Base-by-base conservation (phyloP, 2,797 vertebrate species). In the Ctenochaetus hawaiiensis region DNA sequence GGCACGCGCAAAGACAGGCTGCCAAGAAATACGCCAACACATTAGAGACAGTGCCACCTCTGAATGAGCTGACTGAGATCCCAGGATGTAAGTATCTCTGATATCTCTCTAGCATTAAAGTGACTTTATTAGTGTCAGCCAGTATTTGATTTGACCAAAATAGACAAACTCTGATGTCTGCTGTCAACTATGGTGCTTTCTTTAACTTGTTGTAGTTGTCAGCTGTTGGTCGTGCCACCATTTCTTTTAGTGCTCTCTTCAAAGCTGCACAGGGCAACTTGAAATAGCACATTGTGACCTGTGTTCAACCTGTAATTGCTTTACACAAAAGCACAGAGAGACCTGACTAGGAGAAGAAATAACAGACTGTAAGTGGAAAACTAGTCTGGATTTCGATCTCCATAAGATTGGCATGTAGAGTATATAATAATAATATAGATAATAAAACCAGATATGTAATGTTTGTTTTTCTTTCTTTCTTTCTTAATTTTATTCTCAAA, bases 1-100 rank as follows among this genome's bases (percentile, higher is more conserved):
- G 98, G 0, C 95, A 96, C 0, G 94, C 94, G 0, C 97, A 99
- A 80, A 95, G 98, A 14, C 92, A 93, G 80, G 98, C 98, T 0
- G 98, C 97, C 78, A 99, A 99, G 87, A 96, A 90, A n/a, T 99
- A 99, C 0, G 97, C 98, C 0, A 96, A 99, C 93, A 98, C 98
- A 0, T 92, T 99, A 82, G 98, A 99, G 69, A 96, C 96, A 0
- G 98, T 99, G 75, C 97, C 97, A 0, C 96, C 97, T 0, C 96
- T 99, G 63, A 96, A 91, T 0, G 97, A 99, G 85, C 95, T 99
- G 84, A 98, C 96, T 0, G 96, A 99, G 71, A 95, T 99, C 44
- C 97, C 98, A 0, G 96, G 96, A 93, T 96, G 96, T 98, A 91
- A 91, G 92, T 88, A 70, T 48, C 22, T 17, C 26, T 57, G 1